phyloP scores from a whole-genome alignment of 2,888 invertebrate genomes.

The Pseudolycoriella hygida region DNA sequence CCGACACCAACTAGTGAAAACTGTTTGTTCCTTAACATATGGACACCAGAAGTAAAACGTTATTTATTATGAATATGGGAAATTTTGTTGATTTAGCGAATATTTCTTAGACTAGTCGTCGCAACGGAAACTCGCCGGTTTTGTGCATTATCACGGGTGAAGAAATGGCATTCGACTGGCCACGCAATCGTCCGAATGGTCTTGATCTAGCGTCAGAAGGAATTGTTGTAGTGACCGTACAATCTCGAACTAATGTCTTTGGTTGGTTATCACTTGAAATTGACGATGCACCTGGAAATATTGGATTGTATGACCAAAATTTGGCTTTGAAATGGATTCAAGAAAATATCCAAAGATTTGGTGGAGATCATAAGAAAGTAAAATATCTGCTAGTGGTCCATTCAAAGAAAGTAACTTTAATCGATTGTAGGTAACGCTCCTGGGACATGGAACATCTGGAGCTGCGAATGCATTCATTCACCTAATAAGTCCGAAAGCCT shows the following conservation, averaged over 20 bases:
- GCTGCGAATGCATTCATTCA: slow-evolving; percentile 51
- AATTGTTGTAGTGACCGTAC: slow-evolving; percentile 48
- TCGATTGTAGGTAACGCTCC: no score
- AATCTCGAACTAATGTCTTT: slow-evolving; percentile 51
- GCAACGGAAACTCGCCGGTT: slow-evolving; percentile 42
- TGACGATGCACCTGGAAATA: slow-evolving; percentile 53
- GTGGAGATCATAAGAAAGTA: slow-evolving; percentile 61
- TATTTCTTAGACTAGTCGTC: slow-evolving; percentile 19
- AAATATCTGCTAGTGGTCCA: no score
- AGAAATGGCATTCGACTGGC: slow-evolving; percentile 47
- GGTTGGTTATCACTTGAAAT: slow-evolving; percentile 44
- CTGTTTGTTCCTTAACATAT: slow-evolving; percentile 80
- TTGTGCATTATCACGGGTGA: slow-evolving; percentile 26
- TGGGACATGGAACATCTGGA: slow-evolving; percentile 39
- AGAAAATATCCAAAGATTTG: slow-evolving; percentile 59
- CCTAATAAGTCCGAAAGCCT: slow-evolving; percentile 36
- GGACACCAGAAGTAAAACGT: slow-evolving; percentile 54
- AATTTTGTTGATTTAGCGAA: slow-evolving; percentile 4
- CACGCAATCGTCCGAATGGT: slow-evolving; percentile 38
- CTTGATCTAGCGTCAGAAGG: slow-evolving; percentile 55
- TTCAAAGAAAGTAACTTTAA: no score
- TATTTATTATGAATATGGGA: slow-evolving; percentile 3
- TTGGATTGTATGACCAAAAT: slow-evolving; percentile 72
- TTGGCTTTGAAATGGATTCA: slow-evolving; percentile 60
- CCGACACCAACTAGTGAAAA: slow-evolving; percentile 39